phyloP scores from a whole-genome alignment of 2,113 vertebrate genomes.

The Chaetorhynchus papuensis region DNA sequence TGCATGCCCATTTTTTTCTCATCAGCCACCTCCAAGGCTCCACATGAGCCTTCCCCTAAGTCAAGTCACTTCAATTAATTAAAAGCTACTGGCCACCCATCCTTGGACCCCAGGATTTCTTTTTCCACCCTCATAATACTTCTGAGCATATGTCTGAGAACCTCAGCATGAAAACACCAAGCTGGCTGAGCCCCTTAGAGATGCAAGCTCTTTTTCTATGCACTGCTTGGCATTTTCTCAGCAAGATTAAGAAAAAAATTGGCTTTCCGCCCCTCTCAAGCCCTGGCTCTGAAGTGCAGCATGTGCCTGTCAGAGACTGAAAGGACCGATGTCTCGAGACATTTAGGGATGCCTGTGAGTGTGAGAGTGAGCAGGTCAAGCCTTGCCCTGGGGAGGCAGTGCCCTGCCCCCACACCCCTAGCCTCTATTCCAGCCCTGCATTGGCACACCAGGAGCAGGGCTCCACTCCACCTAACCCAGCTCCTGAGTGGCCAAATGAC shows the following conservation, averaged over 20 bases:
- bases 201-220: neutral
- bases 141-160: neutral
- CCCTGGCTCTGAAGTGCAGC: neutral
- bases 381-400: neutral
- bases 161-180: neutral
- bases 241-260: neutral
- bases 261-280: neutral
- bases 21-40: neutral
- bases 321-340: fast-evolving
- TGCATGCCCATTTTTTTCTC: neutral
- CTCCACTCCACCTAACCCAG: neutral
- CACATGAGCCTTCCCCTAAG: neutral
- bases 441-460: neutral
- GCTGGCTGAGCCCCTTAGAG: fast-evolving
- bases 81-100: neutral
- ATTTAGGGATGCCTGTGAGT: neutral
- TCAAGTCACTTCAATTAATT: neutral
- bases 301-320: neutral
- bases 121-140: neutral
- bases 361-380: neutral
- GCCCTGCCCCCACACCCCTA: neutral
- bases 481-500: neutral
- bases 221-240: neutral
- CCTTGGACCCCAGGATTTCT: neutral
- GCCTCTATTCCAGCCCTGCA: neutral